Conservation (phyloP, 2,888 invertebrate genomes). For the Aproaerema taeniolella region DNA sequence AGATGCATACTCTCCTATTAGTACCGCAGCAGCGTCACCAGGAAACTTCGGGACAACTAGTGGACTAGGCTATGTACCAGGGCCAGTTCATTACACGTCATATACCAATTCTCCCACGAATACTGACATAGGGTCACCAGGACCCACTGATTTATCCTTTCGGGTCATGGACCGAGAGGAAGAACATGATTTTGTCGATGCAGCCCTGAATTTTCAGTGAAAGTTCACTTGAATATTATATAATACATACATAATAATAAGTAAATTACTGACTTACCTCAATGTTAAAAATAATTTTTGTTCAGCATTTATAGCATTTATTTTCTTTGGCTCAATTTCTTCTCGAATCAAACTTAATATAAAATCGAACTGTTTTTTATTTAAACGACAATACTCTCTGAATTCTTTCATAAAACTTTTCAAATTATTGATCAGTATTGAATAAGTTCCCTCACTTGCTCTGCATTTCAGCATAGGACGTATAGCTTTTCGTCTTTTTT, state of each 20-base stretch:
- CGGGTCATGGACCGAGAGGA: constrained; percentile 8
- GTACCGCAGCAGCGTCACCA: constrained; percentile 11
- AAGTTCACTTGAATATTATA: background rate
- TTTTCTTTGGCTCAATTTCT: constrained; percentile 3
- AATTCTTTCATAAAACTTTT: constrained; percentile 9
- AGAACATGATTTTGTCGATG: constrained; percentile 7
- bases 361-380: constrained; percentile 3
- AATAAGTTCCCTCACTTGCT: constrained; percentile 12
- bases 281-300: constrained; percentile 8
- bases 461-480: constrained; percentile 12
- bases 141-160: constrained; percentile 11
- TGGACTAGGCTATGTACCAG: constrained; percentile 6
- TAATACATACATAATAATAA: background rate
- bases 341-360: constrained; percentile 1
- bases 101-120: constrained; percentile 7
- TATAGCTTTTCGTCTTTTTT: constrained; percentile 14
- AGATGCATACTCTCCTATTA: constrained; percentile 9
- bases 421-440: constrained; percentile 11
- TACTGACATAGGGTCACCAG: constrained; percentile 9
- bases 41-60: constrained; percentile 7
- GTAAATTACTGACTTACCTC: constrained; percentile 5
- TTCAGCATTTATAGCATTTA: constrained; percentile 5
- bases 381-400: constrained; percentile 5
- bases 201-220: background rate
- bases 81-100: constrained; percentile 6